These are phyloP conservation scores for Scophthalmus maximus DNA, from an alignment of 2,113 vertebrate genomes.

Conservation along the genomic window DNA sequence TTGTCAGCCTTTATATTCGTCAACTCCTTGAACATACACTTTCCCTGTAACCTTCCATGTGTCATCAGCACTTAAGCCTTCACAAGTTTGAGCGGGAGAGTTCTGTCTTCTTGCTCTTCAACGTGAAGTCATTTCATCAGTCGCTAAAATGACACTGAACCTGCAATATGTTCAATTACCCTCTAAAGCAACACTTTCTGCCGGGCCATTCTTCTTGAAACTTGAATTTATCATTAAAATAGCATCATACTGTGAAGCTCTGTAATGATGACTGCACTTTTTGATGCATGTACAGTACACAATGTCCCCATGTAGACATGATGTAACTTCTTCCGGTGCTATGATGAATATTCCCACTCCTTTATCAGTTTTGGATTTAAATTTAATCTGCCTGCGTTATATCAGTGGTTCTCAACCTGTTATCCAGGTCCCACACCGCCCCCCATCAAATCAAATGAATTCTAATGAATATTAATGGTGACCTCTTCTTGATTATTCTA, in stretches of 20 bases:
- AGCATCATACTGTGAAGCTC: background rate
- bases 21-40: background rate
- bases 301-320: background rate
- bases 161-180: background rate
- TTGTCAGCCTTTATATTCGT: slow-evolving; percentile 25
- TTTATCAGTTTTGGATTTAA: background rate
- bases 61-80: slow-evolving; percentile 6
- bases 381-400: no score
- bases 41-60: slow-evolving; percentile 18
- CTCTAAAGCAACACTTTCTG: background rate
- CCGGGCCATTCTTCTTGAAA: background rate
- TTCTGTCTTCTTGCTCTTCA: slow-evolving; percentile 8
- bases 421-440: no score
- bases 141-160: no score
- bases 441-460: no score
- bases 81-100: background rate
- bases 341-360: background rate
- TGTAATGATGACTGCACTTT: background rate
- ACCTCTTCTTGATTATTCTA: background rate
- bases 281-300: background rate
- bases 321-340: background rate
- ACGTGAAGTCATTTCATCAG: slow-evolving; percentile 9
- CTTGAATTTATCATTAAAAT: background rate
- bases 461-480: background rate
- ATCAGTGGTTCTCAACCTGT: background rate